Conservation (phyloP, 1,140 invertebrate genomes). For the Drosophila malerkotliana region DNA sequence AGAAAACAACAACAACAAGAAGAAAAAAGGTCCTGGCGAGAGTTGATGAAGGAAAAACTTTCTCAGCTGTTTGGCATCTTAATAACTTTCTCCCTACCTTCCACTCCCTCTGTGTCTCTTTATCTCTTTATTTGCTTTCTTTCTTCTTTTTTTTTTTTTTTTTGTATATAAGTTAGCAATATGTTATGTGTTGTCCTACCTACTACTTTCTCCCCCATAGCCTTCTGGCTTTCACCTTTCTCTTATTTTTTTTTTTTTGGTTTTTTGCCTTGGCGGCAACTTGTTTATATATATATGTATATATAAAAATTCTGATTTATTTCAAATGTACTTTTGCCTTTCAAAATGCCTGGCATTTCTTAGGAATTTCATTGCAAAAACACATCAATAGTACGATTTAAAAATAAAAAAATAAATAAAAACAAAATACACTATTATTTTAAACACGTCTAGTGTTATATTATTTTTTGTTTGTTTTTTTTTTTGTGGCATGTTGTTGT, state of each 20-base stretch:
- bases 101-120: too few species aligned
- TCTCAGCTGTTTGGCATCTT: slow-evolving; percentile 30
- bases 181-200: slow-evolving; percentile 35
- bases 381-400: too few species aligned
- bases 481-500: slow-evolving; percentile 30
- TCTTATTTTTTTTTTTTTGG: slow-evolving; percentile 1
- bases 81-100: slow-evolving; percentile 11
- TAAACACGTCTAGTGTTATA: slow-evolving; percentile 21
- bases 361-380: slow-evolving; percentile 12
- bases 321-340: not conserved
- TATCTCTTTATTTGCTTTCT: too few species aligned
- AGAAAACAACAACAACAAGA: not conserved
- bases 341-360: slow-evolving; percentile 29
- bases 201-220: not conserved
- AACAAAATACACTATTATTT: slow-evolving; percentile 14
- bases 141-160: not conserved
- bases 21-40: slow-evolving; percentile 2
- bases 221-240: slow-evolving; percentile 10
- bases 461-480: slow-evolving; percentile 5
- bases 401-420: too few species aligned
- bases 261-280: slow-evolving; percentile 30
- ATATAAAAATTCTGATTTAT: slow-evolving; percentile 2
- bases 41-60: slow-evolving; percentile 4
- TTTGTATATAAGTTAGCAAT: slow-evolving; percentile 49
- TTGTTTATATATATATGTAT: slow-evolving; percentile 39